These are phyloP conservation scores for Nephrotoma flavescens DNA, from an alignment of 2,888 invertebrate genomes.

Conservation along the genomic window DNA sequence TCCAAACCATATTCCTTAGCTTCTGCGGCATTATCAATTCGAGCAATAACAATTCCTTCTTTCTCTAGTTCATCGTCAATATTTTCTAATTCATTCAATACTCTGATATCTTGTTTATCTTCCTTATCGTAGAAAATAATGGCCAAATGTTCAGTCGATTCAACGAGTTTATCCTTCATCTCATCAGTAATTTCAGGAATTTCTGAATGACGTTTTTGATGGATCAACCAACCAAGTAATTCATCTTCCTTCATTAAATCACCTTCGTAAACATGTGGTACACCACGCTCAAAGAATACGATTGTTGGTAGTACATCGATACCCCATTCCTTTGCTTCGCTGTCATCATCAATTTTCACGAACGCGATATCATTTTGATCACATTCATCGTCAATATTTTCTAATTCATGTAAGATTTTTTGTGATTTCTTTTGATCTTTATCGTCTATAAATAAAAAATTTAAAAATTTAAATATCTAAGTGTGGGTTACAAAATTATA, in stretches of 20 bases:
- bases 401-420: slow-evolving; percentile 66
- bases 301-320: slow-evolving; percentile 71
- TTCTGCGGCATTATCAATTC: slow-evolving; percentile 79
- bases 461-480: neutral
- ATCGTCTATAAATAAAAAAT: slow-evolving; percentile 46
- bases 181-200: slow-evolving; percentile 86
- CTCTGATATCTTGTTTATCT: slow-evolving; percentile 75
- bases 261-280: slow-evolving; percentile 63
- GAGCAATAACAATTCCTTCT: slow-evolving; percentile 78
- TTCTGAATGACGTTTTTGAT: slow-evolving; percentile 80
- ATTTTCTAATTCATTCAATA: slow-evolving; percentile 78
- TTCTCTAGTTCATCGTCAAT: slow-evolving; percentile 84
- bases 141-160: slow-evolving; percentile 63
- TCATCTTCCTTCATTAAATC: slow-evolving; percentile 84
- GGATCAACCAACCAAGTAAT: slow-evolving; percentile 75
- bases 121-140: slow-evolving; percentile 90
- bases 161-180: slow-evolving; percentile 83
- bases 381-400: slow-evolving; percentile 88
- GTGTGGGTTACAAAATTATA: neutral
- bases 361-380: slow-evolving; percentile 84
- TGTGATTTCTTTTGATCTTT: slow-evolving; percentile 83
- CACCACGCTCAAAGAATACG: slow-evolving; percentile 58
- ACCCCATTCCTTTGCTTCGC: slow-evolving; percentile 80
- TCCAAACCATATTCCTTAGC: slow-evolving; percentile 84
- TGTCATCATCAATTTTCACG: slow-evolving; percentile 79